Evolutionary conservation across 2,888 invertebrate species (phyloP), one percentile per base, ranked within the genome.

Genomic region (Trilocha varians): DNA sequence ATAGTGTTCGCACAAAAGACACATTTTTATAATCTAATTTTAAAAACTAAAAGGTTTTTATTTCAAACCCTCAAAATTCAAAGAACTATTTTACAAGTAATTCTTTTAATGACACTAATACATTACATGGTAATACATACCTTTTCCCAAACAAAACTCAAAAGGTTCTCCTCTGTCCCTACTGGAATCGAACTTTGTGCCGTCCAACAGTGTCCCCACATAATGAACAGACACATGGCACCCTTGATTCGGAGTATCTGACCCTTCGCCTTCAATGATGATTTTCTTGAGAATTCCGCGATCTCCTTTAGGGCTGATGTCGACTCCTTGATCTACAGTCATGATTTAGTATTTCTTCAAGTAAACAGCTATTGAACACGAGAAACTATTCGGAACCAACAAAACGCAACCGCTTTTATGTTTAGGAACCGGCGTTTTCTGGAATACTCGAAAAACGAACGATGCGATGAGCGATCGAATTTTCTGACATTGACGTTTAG

Each of bases 171-270:
- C 90, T 45, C 96, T 88, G 55, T 94, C 93, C 53, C 91, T 88
- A 70, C 96, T 97, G 1, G 97, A 96, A 78, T 99, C 99, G 69
- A 99, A 98, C 65, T 93, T 90, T 3, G 93, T 91, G 33, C 98
- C 98, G 78, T 97, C 93, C 16, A 90, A 64, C 18, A 98, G 87
- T 2, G 93, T 94, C 18, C 98, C 98, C 1, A 93, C 93, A 68
- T 99, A 99, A 75, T 99, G 97, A 1, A 96, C 92, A 3, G 76
- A 88, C 6, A 91, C 89, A 44, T 69, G 63, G 67, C 91, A 92
- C 1, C 96, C 96, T 38, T 82, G 69, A 11, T 84, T 77, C 1
- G 97, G 95, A 25, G 80, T 87, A 44, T 91, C 91, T n/a, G 87
- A 87, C 1, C 95, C 95, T 43, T 78, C 77, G 36, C 97, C 98